phyloP scores from a whole-genome alignment of 2,113 vertebrate genomes.

The Otocyon megalotis region DNA sequence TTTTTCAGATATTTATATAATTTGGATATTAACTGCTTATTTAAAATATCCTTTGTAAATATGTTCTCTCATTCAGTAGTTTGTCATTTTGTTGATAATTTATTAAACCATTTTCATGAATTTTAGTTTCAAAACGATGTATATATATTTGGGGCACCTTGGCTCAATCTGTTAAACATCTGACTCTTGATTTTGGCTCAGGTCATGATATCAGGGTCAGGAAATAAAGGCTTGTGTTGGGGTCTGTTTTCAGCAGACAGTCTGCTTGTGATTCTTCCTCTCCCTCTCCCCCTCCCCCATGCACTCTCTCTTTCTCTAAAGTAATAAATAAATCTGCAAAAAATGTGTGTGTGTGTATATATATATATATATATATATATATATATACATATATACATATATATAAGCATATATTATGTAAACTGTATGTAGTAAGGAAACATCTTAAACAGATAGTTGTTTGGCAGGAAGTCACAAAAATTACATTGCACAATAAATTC shows the following conservation, averaged over 20 bases:
- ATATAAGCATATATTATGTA: neutral
- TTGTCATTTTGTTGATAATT: neutral
- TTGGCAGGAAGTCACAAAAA: constrained; percentile 42
- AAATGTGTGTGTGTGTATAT: neutral
- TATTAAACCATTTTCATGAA: neutral
- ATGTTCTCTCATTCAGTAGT: neutral
- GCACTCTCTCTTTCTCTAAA: neutral
- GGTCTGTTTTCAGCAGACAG: neutral
- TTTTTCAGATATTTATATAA: neutral
- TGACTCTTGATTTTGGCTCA: neutral
- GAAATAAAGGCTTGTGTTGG: neutral
- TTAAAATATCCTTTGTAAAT: neutral
- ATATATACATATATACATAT: neutral
- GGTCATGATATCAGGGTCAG: neutral
- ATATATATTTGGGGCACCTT: neutral
- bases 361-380: neutral
- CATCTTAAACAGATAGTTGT: constrained; percentile 59
- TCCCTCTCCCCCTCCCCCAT: neutral
- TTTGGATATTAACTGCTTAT: neutral
- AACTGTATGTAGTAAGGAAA: neutral
- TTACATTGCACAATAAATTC: constrained; percentile 38
- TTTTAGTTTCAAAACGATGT: constrained; percentile 22
- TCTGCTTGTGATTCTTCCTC: too few relatives aligned
- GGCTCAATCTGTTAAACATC: neutral
- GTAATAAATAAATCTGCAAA: neutral